A percentile compares a stretch with the other conserved stretches of the same genome.
These are phyloP conservation scores for Argya squamiceps DNA, from an alignment of 2,797 vertebrate species.

Conservation along the genomic window DNA sequence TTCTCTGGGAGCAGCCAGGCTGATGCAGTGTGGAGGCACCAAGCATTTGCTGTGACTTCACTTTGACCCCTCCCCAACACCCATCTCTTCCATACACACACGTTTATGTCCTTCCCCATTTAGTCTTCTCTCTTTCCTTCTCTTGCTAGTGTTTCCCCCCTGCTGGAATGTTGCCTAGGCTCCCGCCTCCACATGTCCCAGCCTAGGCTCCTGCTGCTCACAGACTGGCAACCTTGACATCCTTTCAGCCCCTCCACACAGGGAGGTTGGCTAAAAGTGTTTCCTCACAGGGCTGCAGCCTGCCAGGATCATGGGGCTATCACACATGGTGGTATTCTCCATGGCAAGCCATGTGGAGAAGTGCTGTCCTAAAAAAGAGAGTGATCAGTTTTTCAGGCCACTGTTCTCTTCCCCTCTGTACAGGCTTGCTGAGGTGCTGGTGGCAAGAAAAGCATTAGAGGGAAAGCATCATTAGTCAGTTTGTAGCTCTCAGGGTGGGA, in stretches of 20 bases:
- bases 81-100: not conserved
- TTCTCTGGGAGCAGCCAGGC: not conserved
- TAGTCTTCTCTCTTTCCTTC: not conserved
- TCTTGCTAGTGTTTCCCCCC: not conserved
- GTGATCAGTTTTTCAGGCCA: not conserved
- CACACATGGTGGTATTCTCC: not conserved
- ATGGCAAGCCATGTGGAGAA: rapidly evolving
- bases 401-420: not conserved
- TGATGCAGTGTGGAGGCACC: not conserved
- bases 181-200: not conserved
- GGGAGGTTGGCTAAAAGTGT: not conserved
- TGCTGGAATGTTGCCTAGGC: slow-evolving; percentile 14
- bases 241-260: not conserved
- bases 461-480: not conserved
- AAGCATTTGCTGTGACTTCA: not conserved
- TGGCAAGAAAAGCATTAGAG: not conserved
- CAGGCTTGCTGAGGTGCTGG: not conserved
- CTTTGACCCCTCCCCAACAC: not conserved
- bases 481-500: not conserved
- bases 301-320: not conserved
- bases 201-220: not conserved
- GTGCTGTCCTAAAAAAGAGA: not conserved
- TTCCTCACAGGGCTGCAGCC: not conserved
- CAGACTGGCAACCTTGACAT: not conserved
- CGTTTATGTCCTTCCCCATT: not conserved